A percentile compares a stretch with the other conserved stretches of the same genome.
phyloP scores from a whole-genome alignment of 1,140 invertebrate species.

The Caenorhabditis latens region DNA sequence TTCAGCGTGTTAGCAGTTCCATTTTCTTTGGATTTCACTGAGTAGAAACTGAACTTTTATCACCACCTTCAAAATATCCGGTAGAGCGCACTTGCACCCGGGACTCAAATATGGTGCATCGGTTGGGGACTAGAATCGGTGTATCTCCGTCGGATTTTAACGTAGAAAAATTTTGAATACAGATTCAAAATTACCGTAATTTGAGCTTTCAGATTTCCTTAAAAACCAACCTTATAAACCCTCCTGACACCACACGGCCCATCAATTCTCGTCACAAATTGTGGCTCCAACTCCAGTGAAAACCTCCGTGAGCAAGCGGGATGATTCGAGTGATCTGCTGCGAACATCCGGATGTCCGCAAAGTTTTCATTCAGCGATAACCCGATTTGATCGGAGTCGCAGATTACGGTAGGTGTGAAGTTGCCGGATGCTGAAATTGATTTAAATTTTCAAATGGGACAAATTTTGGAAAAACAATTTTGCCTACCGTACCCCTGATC shows the following conservation, averaged over 20 bases:
- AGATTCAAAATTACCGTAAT: background rate
- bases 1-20: no score
- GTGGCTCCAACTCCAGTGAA: conserved; percentile 3
- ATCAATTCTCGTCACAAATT: conserved; percentile 38
- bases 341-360: conserved; percentile 33
- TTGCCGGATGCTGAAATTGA: background rate
- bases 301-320: background rate
- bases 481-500: background rate
- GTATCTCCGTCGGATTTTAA: no score
- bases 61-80: background rate
- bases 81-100: no score
- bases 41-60: no score
- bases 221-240: background rate
- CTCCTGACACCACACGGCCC: conserved; percentile 28
- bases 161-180: background rate
- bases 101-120: no score
- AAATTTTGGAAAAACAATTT: background rate
- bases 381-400: conserved; percentile 13
- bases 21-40: no score
- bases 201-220: background rate
- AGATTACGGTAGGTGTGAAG: conserved; percentile 44
- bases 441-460: background rate
- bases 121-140: no score
- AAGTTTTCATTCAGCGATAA: conserved; percentile 25
- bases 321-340: conserved; percentile 4